Base-by-base conservation (phyloP, 1,140 invertebrate species). In the Himalopsyche phryganea region DNA sequence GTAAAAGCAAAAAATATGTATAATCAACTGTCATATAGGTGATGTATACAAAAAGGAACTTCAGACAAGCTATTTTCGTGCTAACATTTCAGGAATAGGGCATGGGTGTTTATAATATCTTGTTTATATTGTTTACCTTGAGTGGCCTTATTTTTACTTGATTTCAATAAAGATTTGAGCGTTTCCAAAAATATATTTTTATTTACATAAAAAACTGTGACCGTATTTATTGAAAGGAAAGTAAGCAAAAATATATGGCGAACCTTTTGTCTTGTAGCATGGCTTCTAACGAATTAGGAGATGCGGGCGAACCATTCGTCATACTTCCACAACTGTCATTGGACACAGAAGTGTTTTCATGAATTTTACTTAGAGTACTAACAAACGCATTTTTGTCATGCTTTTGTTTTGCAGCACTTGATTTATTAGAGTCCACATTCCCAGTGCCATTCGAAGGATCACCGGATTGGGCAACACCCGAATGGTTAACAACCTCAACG, bases 281-380 rank as follows among this genome's bases (percentile, higher is more conserved):
- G 49, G 53, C 60, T 28, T 33, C 60, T 56, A 36, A 70, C 67
- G 54, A 72, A 58, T 68, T 71, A 14, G 65, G 66, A 11, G 74
- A 68, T 41, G 50, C 62, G 18, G 66, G 60, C 6, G 69, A 65
- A 33, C 74, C 74, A 65, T 75, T 77, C 20, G 42, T 71, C 2
- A 73, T 57, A 32, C 70, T 69, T 18, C 72, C 69, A 33, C 68
- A 56, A 57, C 76, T 78, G 17, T 71, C 74, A 44, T 70, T 74
- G 36, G 73, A 70, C 52, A 73, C 72, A 5, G 79, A 71, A 3
- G 76, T 71, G 50, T 83, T 83, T 65, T 86, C 84, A 46, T 84
- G 81, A 69, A 86, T 86, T 65, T 83, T 80, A 13, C 80, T 80
- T 28, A 85, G 61, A 0, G 82, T 84, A 10, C 80, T 75, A 14